phyloP scores from a whole-genome alignment of 2,113 vertebrate genomes.

The Actinemys pallida region DNA sequence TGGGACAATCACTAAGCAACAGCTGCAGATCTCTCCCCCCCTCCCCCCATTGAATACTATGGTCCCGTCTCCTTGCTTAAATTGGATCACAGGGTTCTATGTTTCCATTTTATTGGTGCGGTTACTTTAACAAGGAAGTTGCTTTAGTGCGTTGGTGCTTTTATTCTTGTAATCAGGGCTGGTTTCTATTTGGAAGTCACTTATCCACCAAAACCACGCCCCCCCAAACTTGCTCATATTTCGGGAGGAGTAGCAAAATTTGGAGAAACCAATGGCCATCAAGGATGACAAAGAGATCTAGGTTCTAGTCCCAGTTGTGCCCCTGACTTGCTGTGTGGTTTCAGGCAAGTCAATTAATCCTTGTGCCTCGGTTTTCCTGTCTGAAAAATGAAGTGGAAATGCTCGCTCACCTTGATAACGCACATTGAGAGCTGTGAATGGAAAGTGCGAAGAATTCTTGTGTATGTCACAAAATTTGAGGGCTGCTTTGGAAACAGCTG shows the following conservation, averaged over 20 bases:
- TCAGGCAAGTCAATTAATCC: background rate
- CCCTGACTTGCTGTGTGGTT: background rate
- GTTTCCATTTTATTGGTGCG: background rate
- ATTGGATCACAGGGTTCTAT: background rate
- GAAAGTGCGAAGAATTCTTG: background rate
- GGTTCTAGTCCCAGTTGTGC: background rate
- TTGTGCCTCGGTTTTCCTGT: background rate
- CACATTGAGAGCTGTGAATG: background rate
- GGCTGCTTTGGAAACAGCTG: background rate
- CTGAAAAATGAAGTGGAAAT: background rate
- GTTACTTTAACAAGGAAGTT: background rate
- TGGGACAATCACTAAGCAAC: background rate
- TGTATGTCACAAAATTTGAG: background rate
- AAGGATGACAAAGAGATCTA: background rate
- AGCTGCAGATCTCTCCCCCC: background rate
- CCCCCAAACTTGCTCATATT: background rate
- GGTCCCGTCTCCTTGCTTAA: background rate
- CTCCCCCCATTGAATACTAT: background rate
- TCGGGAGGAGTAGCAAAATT: background rate
- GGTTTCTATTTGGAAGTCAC: background rate
- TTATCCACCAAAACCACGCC: background rate
- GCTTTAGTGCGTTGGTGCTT: fast-evolving
- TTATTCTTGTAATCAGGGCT: background rate
- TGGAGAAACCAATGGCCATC: background rate
- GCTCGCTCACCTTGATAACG: background rate